Evolutionary conservation across 2,888 invertebrate genomes (phyloP), one percentile per base, ranked within the genome.

Genomic region (Pandemis cinnamomeana): DNA sequence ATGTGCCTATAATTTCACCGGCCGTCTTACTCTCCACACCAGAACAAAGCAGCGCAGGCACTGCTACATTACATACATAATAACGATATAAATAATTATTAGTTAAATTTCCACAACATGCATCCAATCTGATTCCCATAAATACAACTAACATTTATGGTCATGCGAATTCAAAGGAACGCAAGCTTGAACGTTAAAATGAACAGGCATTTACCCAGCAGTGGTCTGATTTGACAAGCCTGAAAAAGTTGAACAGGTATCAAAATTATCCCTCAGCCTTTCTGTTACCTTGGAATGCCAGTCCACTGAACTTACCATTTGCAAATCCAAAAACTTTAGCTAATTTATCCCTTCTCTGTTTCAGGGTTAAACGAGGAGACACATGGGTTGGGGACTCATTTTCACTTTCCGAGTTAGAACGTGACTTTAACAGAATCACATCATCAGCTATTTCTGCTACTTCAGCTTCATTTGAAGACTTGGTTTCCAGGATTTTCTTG

Each of bases 251-350:
- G 20, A 7, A 61, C 53, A 60, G 3, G 36, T 27, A 27, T 3
- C 11, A 27, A 36, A 58, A 69, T 58, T 36, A 64, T 58, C 69
- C 60, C 61, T 60, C 58, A 68, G 68, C 20, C 53, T 53, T 46
- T 63, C 44, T 70, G 46, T 61, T 67, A 67, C 55, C 46, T 41
- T 71, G 68, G 70, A 75, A 78, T 69, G 71, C 71, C 63, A 75
- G 71, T 58, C 63, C 73, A 69, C 48, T 69, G 63, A 78, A 93
- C 92, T 93, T 87, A 93, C 93, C 92, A 82, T 86, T 87, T 46
- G 87, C 76, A 80, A 90, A 89, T 88, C 93, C 93, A 84, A 93
- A 91, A 60, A 91, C 78, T 83, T 87, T 87, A 62, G 88, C 84
- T 79, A 92, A 85, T 76, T 81, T 88, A 55, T 87, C 84, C 72